Percentiles rank a stretch among this genome's conserved stretches.
phyloP scores from a whole-genome alignment of 2,888 invertebrate species.

The Hanleya hanleyi region DNA sequence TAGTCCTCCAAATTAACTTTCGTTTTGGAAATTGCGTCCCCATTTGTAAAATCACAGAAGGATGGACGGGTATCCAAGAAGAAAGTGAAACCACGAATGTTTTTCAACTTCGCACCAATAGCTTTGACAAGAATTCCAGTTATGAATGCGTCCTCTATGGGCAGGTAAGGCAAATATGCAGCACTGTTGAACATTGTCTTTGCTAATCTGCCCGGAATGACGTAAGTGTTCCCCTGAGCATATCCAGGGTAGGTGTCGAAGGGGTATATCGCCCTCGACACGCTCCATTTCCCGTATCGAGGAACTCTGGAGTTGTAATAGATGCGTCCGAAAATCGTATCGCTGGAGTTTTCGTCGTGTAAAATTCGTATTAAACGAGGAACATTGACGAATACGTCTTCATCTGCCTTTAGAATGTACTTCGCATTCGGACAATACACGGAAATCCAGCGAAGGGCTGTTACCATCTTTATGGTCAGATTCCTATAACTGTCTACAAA shows the following conservation, averaged over 20 bases:
- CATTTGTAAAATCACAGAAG: neutral
- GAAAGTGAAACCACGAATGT: neutral
- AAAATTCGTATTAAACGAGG: neutral
- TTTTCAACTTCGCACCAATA: neutral
- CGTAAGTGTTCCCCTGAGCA: constrained; percentile 14
- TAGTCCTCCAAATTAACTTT: no score
- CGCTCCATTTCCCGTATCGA: constrained; percentile 10
- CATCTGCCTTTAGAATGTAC: neutral
- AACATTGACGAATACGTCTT: neutral
- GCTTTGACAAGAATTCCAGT: neutral
- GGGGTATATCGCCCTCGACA: constrained; percentile 3
- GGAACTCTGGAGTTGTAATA: neutral
- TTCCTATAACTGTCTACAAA: neutral
- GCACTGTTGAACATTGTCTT: neutral
- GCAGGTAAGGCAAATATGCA: constrained; percentile 8
- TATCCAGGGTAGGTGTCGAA: constrained; percentile 11
- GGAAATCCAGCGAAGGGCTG: neutral
- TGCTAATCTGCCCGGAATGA: constrained; percentile 1
- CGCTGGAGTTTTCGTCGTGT: neutral
- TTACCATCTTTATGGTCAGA: neutral
- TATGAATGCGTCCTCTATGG: constrained; percentile 19
- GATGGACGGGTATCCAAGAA: neutral
- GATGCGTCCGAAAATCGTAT: neutral
- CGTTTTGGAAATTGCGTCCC: neutral
- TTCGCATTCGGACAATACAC: neutral